phyloP scores from a whole-genome alignment of 2,113 vertebrate species.

The Corythoichthys haematopterus region DNA sequence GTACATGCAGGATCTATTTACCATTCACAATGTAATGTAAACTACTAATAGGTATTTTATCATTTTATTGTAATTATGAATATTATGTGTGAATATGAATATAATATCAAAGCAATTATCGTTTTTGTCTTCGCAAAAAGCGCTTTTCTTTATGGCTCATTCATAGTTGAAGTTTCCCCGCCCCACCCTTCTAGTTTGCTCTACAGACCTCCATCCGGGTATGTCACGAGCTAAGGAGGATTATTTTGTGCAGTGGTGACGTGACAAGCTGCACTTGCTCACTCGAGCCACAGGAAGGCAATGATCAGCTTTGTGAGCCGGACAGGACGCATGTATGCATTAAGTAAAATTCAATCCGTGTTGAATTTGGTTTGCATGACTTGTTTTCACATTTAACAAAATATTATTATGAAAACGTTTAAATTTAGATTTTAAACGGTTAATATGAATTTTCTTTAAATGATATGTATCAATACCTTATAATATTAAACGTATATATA shows the following conservation, averaged over 20 bases:
- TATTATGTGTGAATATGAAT: neutral
- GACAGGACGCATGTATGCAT: neutral
- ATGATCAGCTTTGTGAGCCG: conserved; percentile 54
- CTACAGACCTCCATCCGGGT: conserved; percentile 66
- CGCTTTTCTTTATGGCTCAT: conserved; percentile 2
- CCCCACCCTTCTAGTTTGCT: conserved; percentile 50
- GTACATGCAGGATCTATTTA: neutral
- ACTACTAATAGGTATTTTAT: no score
- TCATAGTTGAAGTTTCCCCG: neutral
- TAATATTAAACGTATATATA: neutral
- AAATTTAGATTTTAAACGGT: neutral
- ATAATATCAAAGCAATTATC: neutral
- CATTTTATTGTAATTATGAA: neutral
- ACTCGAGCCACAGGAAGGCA: conserved; percentile 68
- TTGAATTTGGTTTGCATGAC: neutral
- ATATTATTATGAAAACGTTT: neutral
- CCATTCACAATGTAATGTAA: neutral
- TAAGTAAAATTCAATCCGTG: neutral
- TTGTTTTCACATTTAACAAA: neutral
- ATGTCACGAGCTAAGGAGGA: conserved; percentile 20
- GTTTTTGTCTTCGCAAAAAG: neutral
- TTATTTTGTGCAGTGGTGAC: conserved; percentile 9
- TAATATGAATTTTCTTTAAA: neutral
- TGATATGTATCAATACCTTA: no score
- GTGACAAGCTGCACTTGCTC: conserved; percentile 49